Evolutionary conservation across 2,888 invertebrate genomes (phyloP).

Genomic region (Didymodactylos carnosus): DNA sequence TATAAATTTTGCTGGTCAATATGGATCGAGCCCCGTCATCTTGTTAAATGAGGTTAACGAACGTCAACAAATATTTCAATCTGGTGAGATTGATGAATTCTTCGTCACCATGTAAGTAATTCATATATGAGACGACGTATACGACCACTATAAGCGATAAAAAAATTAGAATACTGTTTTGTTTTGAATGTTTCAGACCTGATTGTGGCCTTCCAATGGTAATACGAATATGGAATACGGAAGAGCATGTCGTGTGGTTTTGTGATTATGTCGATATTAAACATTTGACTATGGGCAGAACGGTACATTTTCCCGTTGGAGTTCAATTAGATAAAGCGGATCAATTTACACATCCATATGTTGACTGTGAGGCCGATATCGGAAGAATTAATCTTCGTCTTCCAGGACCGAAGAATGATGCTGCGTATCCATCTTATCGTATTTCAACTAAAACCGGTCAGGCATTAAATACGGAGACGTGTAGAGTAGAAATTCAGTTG

Average conservation of each 20-base stretch:
- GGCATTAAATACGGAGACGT: background rate
- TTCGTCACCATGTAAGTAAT: background rate
- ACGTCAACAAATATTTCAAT: background rate
- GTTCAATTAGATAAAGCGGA: background rate
- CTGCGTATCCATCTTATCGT: background rate
- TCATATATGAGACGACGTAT: no score
- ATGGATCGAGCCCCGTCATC: background rate
- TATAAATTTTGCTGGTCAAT: background rate
- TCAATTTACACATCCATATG: background rate
- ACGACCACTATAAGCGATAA: no score
- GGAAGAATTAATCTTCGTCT: background rate
- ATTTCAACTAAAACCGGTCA: background rate
- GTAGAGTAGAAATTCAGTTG: background rate
- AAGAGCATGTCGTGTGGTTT: background rate
- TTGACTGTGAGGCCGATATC: background rate
- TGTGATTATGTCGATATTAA: background rate
- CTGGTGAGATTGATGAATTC: background rate
- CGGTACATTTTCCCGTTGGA: background rate
- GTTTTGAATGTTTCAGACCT: no score
- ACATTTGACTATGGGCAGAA: background rate
- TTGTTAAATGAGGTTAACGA: background rate
- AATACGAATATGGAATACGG: background rate
- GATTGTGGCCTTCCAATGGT: background rate
- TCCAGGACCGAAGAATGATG: background rate
- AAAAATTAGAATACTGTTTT: no score